phyloP scores from a whole-genome alignment of 2,888 invertebrate genomes.

The Drosophila mulleri region DNA sequence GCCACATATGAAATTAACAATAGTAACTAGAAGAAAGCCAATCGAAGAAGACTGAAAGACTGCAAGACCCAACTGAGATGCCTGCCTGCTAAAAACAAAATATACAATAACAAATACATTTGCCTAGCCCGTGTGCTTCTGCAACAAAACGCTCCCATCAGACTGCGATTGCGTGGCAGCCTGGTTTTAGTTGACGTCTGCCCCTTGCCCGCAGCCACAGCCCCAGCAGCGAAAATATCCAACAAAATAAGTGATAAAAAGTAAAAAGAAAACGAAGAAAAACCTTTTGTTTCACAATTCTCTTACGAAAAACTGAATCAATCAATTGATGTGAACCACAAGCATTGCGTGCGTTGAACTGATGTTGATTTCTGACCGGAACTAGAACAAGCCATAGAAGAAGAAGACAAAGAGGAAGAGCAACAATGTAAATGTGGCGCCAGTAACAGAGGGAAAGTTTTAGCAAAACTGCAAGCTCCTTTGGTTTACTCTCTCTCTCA shows the following conservation, averaged over 20 bases:
- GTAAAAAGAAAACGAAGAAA: slow-evolving; percentile 14
- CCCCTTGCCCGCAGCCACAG: slow-evolving; percentile 7
- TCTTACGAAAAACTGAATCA: slow-evolving; percentile 70
- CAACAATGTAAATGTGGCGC: not conserved
- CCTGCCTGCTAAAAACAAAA: slow-evolving; percentile 54
- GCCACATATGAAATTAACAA: slow-evolving; percentile 64
- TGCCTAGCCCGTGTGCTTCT: slow-evolving; percentile 46
- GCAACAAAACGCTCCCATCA: not conserved
- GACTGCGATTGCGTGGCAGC: slow-evolving; percentile 25
- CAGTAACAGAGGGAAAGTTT: slow-evolving; percentile 26
- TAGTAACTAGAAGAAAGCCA: slow-evolving; percentile 47
- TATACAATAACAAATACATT: slow-evolving; percentile 32
- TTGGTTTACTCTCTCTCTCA: slow-evolving; percentile 74
- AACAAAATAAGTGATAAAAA: slow-evolving; percentile 82
- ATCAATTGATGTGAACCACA: slow-evolving; percentile 64
- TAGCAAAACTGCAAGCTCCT: slow-evolving; percentile 61
- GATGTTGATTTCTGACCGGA: slow-evolving; percentile 61
- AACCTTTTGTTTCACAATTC: slow-evolving; percentile 75
- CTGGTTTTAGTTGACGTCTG: not conserved
- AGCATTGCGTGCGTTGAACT: slow-evolving; percentile 78
- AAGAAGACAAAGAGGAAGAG: not conserved
- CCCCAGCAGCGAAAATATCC: slow-evolving; percentile 31
- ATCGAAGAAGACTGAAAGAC: slow-evolving; percentile 45
- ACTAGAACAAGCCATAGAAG: not conserved
- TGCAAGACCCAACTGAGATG: slow-evolving; percentile 44